Evolutionary conservation across 1,140 invertebrate species (phyloP).

Genomic region (Planococcus citri): DNA sequence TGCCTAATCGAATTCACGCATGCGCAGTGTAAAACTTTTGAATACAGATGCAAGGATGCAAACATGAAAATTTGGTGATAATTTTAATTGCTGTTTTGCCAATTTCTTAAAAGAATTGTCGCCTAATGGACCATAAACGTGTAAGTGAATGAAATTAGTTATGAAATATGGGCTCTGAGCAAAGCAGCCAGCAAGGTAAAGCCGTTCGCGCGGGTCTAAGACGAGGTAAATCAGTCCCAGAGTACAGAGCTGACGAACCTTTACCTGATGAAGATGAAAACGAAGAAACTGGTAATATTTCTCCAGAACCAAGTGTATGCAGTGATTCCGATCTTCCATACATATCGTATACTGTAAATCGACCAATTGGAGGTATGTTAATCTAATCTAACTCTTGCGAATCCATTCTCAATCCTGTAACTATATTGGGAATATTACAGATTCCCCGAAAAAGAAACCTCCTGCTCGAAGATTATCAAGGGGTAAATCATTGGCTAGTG

Average conservation of each 20-base stretch:
- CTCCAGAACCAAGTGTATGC: constrained; percentile 73
- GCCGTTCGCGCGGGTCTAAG: constrained; percentile 22
- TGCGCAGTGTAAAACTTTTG: too few species aligned
- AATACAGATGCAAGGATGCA: too few species aligned
- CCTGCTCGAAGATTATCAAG: not conserved
- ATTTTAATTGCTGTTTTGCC: too few species aligned
- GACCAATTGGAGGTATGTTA: constrained; percentile 64
- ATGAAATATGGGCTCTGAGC: constrained; percentile 31
- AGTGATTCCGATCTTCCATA: constrained; percentile 84
- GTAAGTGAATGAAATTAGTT: too few species aligned
- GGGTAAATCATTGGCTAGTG: not conserved
- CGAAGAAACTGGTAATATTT: constrained; percentile 42
- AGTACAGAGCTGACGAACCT: constrained; percentile 25
- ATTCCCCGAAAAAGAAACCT: constrained; percentile 21
- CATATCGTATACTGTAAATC: constrained; percentile 84
- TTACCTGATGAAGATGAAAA: constrained; percentile 28
- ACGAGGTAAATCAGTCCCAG: constrained; percentile 26
- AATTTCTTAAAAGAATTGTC: too few species aligned
- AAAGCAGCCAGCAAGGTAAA: constrained; percentile 24
- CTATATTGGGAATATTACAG: too few species aligned
- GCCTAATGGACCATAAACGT: too few species aligned
- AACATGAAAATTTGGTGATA: too few species aligned
- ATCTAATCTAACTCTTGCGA: not conserved
- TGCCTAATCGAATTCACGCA: too few species aligned
- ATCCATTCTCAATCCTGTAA: too few species aligned